Evolutionary conservation across 2,113 vertebrate genomes (phyloP).

Genomic region (Meles meles): DNA sequence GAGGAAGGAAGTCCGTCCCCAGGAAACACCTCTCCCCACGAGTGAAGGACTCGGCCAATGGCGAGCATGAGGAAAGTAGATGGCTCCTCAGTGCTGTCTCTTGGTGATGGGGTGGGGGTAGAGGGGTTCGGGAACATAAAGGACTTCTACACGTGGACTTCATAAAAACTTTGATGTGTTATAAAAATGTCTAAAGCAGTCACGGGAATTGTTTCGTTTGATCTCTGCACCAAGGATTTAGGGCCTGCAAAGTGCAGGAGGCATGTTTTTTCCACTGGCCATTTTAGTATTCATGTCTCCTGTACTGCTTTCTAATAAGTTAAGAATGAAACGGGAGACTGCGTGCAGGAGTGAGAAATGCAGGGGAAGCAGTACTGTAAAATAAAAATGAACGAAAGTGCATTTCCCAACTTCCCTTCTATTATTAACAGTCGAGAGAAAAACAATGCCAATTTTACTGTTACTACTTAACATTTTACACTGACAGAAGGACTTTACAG

Average conservation of each 20-base stretch:
- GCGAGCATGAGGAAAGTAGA: not conserved
- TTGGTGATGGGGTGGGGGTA: not conserved
- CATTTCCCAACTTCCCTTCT: not conserved
- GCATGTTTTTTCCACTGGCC: not conserved
- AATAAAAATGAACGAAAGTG: slow-evolving; percentile 41
- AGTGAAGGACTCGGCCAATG: not conserved
- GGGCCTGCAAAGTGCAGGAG: not conserved
- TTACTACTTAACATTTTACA: not conserved
- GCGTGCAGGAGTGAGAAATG: slow-evolving; percentile 28
- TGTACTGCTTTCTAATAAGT: slow-evolving; percentile 60
- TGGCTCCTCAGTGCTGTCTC: not conserved
- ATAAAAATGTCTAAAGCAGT: not conserved
- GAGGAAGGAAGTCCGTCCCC: not conserved
- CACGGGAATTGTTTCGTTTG: not conserved
- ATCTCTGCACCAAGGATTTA: not conserved
- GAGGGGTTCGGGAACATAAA: not conserved
- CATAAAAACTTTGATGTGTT: not conserved
- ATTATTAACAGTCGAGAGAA: not conserved
- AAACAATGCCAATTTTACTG: not conserved
- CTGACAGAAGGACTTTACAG: not conserved
- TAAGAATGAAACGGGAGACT: slow-evolving; percentile 54
- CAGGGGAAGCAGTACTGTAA: slow-evolving; percentile 25
- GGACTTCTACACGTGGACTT: not conserved
- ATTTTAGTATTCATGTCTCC: slow-evolving; percentile 53
- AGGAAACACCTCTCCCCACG: not conserved